Conservation (phyloP, 2,797 vertebrate species). For the Parauchenoglanis punctatus region DNA sequence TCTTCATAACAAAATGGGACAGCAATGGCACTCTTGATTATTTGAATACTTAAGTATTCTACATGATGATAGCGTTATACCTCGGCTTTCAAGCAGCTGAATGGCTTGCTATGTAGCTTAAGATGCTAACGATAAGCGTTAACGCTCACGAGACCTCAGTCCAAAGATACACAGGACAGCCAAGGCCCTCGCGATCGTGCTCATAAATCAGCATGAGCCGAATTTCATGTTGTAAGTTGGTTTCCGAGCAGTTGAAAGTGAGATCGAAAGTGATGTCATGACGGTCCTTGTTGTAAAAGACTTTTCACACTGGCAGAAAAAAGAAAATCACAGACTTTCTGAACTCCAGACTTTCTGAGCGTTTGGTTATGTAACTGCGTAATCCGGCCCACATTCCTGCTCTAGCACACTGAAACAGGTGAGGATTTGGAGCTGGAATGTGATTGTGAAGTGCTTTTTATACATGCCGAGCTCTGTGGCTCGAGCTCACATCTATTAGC, state of each 20-base stretch:
- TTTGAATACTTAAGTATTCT: no score
- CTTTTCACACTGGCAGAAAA: neutral
- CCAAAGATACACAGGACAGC: no score
- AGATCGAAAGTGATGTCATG: neutral
- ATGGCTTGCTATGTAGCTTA: neutral
- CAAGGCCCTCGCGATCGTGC: no score
- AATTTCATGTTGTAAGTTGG: neutral
- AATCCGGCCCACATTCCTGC: conserved; percentile 57
- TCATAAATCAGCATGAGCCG: neutral
- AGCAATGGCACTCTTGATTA: no score
- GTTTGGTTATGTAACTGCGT: conserved; percentile 31
- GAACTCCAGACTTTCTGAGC: neutral
- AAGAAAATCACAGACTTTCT: neutral
- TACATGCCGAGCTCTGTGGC: conserved; percentile 56
- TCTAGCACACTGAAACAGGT: conserved; percentile 58
- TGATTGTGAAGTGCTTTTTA: conserved; percentile 64
- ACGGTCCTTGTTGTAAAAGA: neutral
- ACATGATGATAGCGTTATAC: no score
- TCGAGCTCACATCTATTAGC: conserved; percentile 65
- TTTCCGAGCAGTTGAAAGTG: neutral
- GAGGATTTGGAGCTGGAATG: conserved; percentile 62
- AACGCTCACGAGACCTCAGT: no score
- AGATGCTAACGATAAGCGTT: no score
- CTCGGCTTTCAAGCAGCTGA: no score
- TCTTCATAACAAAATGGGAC: neutral